phyloP scores from a whole-genome alignment of 1,140 invertebrate genomes.

The Olivierus martensii region DNA sequence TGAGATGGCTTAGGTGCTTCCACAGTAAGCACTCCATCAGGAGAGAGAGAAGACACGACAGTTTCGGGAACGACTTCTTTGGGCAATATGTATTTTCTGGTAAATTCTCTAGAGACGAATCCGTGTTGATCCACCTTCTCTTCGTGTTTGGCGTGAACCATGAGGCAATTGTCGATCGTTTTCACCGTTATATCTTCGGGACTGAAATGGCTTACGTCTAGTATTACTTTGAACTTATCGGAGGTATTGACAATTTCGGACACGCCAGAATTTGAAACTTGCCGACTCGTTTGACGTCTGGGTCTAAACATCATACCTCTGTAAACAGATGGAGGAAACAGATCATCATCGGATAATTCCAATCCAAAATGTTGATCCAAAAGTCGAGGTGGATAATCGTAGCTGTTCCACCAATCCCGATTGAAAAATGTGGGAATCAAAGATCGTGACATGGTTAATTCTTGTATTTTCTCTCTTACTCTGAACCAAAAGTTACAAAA shows the following conservation, averaged over 20 bases:
- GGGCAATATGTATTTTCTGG: no score
- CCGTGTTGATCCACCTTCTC: no score
- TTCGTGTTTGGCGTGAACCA: no score
- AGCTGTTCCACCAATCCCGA: background rate
- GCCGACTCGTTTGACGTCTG: background rate
- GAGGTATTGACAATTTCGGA: slow-evolving; percentile 1
- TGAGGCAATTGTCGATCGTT: no score
- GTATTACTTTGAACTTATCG: background rate
- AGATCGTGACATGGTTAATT: background rate
- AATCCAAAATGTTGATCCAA: background rate
- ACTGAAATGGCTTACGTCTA: background rate
- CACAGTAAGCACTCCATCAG: no score
- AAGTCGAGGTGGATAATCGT: background rate
- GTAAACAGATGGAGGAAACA: background rate
- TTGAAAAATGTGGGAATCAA: background rate
- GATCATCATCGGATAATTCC: background rate
- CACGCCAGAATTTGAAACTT: background rate
- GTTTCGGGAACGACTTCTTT: no score
- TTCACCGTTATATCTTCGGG: background rate
- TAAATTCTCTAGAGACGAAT: no score
- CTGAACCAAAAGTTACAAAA: no score
- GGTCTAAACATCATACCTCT: background rate
- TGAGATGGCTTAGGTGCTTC: no score
- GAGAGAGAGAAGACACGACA: no score
- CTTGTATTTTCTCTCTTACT: no score